These are phyloP conservation scores for Fulmarus glacialis DNA, from an alignment of 2,113 vertebrate species.

Conservation along the genomic window DNA sequence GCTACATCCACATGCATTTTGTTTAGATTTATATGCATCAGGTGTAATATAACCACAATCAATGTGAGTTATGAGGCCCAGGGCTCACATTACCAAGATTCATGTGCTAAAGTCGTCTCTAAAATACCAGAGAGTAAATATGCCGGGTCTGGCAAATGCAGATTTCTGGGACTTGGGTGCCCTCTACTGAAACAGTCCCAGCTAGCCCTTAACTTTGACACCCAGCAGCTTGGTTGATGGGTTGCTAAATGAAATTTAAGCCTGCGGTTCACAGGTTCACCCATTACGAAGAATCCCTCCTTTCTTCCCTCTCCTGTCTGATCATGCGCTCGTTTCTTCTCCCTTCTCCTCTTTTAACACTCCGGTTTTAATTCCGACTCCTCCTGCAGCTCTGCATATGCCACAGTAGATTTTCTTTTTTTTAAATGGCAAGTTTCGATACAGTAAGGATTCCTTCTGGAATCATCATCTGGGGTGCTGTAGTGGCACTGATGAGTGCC, in stretches of 20 bases:
- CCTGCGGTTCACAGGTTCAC: not conserved
- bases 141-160: conserved; percentile 70
- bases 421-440: not conserved
- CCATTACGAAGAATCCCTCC: not conserved
- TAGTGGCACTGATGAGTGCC: accelerated
- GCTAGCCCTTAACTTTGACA: conserved; percentile 57
- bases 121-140: conserved; percentile 67
- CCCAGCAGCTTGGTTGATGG: not conserved
- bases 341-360: accelerated
- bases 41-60: conserved; percentile 85
- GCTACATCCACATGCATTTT: conserved; percentile 81
- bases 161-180: conserved; percentile 87
- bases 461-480: accelerated
- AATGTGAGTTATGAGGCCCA: conserved; percentile 87
- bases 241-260: not conserved
- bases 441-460: accelerated
- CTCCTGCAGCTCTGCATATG: not conserved
- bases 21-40: conserved; percentile 82
- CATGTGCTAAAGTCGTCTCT: conserved; percentile 82
- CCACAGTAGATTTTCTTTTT: not conserved
- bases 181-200: conserved; percentile 86
- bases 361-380: not conserved
- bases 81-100: conserved; percentile 86
- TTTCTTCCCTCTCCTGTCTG: not conserved
- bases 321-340: accelerated